These are phyloP conservation scores for Euzophera pinguis DNA, from an alignment of 2,888 invertebrate genomes.

Conservation along the genomic window DNA sequence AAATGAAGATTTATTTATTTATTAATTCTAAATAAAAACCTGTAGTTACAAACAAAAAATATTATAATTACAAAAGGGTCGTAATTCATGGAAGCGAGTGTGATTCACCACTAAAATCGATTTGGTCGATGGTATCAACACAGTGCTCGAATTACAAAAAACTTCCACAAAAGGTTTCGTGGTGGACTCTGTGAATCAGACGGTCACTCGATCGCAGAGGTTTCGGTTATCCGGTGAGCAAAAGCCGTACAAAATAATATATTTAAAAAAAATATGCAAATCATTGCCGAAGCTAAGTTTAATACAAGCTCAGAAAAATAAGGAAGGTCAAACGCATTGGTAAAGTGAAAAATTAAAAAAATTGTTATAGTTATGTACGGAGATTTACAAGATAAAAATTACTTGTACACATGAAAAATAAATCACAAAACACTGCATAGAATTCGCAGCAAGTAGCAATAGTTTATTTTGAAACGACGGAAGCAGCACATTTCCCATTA, in stretches of 20 bases:
- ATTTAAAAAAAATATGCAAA: too few species aligned
- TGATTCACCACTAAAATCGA: slow-evolving; percentile 61
- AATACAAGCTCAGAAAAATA: slow-evolving; percentile 19
- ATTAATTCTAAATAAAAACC: neutral
- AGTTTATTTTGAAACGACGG: slow-evolving; percentile 16
- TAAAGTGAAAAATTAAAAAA: too few species aligned
- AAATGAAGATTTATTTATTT: too few species aligned
- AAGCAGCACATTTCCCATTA: slow-evolving; percentile 10
- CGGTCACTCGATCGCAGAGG: slow-evolving; percentile 42
- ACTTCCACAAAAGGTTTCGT: slow-evolving; percentile 54
- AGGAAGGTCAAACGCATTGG: slow-evolving; percentile 6
- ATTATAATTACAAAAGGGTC: slow-evolving; percentile 27
- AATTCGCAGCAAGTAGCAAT: neutral
- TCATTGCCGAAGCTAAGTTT: too few species aligned
- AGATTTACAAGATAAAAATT: neutral
- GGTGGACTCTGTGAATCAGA: slow-evolving; percentile 47
- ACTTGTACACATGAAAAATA: too few species aligned
- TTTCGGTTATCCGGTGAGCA: slow-evolving; percentile 49
- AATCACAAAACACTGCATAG: too few species aligned
- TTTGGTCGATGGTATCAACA: slow-evolving; percentile 49
- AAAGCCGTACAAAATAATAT: slow-evolving; percentile 36
- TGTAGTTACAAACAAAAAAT: neutral
- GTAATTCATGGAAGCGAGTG: slow-evolving; percentile 41
- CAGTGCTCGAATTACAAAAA: slow-evolving; percentile 45
- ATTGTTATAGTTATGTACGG: too few species aligned